Evolutionary conservation across 2,888 invertebrate species (phyloP).

Genomic region (Neoitamus cyanurus): DNA sequence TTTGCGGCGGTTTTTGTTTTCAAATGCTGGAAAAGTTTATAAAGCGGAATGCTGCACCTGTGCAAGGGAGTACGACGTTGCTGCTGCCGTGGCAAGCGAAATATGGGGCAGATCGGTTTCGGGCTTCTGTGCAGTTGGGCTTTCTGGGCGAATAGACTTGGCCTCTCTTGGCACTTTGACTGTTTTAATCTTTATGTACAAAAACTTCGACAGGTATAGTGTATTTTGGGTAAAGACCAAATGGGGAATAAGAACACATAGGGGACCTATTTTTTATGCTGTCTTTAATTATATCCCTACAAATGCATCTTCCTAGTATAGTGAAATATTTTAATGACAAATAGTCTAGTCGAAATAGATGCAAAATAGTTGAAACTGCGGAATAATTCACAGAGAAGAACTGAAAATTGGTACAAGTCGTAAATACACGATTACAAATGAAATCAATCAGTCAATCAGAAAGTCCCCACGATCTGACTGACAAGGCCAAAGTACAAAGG

Average conservation of each 20-base stretch:
- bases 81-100: not conserved
- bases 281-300: too few species aligned
- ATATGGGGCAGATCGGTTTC: not conserved
- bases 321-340: too few species aligned
- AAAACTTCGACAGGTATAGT: not conserved
- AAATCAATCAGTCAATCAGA: too few species aligned
- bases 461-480: too few species aligned
- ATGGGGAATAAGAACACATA: not conserved
- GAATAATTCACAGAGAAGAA: too few species aligned
- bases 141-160: not conserved
- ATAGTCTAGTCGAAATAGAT: too few species aligned
- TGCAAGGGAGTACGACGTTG: not conserved
- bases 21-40: not conserved
- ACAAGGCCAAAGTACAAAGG: too few species aligned
- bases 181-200: not conserved
- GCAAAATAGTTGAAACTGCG: too few species aligned
- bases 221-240: not conserved
- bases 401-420: too few species aligned
- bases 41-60: constrained; percentile 1
- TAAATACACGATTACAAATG: too few species aligned
- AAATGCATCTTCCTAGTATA: too few species aligned
- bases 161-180: not conserved
- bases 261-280: too few species aligned
- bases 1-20: not conserved
- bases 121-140: not conserved